These are phyloP conservation scores for Hermetia illucens DNA, from an alignment of 1,140 invertebrate genomes.

Conservation along the genomic window DNA sequence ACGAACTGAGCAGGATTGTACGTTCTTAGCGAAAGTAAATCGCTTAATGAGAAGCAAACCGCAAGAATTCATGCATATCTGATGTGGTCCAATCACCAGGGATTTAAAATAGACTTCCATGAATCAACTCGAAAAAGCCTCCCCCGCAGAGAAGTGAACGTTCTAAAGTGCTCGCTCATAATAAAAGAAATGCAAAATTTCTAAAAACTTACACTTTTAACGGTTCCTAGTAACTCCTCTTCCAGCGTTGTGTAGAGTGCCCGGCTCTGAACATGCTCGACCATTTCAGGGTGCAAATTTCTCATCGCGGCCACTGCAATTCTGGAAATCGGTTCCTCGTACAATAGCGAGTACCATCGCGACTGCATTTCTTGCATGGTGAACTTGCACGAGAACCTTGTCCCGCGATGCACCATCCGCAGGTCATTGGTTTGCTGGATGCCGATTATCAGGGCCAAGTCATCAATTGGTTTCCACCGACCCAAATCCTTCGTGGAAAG, in stretches of 20 bases:
- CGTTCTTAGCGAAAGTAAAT: too few species aligned
- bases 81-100: too few species aligned
- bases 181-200: too few species aligned
- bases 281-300: slow-evolving; percentile 82
- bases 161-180: too few species aligned
- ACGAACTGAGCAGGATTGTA: too few species aligned
- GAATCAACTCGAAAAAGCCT: too few species aligned
- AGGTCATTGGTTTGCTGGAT: slow-evolving; percentile 88
- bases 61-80: too few species aligned
- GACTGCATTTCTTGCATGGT: slow-evolving; percentile 87
- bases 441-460: slow-evolving; percentile 82
- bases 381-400: slow-evolving; percentile 93
- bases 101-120: too few species aligned
- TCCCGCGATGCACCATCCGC: slow-evolving; percentile 71
- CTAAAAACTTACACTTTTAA: slow-evolving; percentile 68
- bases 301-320: slow-evolving; percentile 84
- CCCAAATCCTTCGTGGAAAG: slow-evolving; percentile 72
- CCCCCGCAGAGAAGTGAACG: too few species aligned
- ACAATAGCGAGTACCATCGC: slow-evolving; percentile 89
- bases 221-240: slow-evolving; percentile 69
- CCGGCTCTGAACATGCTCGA: slow-evolving; percentile 72
- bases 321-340: slow-evolving; percentile 76
- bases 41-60: too few species aligned
- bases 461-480: slow-evolving; percentile 94
- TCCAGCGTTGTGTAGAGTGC: slow-evolving; percentile 82